Evolutionary conservation across 2,888 invertebrate genomes (phyloP).

Genomic region (Terebella lapidaria): DNA sequence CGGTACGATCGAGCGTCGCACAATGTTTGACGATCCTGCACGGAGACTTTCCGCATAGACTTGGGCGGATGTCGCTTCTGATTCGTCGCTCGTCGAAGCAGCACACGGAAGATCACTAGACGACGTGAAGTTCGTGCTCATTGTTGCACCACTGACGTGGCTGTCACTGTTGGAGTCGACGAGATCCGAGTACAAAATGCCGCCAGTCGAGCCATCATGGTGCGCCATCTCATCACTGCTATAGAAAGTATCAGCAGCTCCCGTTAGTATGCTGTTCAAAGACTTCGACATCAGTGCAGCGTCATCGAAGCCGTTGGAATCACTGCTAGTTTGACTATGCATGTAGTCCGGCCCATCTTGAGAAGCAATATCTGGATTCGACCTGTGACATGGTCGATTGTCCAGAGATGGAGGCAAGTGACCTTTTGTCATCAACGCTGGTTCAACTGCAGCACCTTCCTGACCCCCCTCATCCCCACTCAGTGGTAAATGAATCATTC

Average conservation of each 20-base stretch:
- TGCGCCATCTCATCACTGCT: background rate
- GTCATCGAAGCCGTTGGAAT: background rate
- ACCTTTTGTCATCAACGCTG: background rate
- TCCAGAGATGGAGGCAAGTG: background rate
- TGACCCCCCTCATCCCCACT: no score
- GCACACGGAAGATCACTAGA: background rate
- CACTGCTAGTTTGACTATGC: no score
- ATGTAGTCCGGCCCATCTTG: no score
- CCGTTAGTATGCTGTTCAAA: background rate
- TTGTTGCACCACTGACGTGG: background rate
- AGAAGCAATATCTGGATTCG: no score
- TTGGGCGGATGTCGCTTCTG: background rate
- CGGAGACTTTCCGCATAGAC: background rate
- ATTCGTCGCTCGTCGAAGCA: background rate
- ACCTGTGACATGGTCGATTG: background rate
- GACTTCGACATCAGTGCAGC: background rate
- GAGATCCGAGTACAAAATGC: background rate
- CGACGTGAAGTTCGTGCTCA: constrained; percentile 3
- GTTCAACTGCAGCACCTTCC: no score
- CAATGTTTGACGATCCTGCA: background rate
- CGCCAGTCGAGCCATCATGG: background rate
- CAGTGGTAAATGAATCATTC: no score
- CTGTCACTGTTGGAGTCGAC: background rate
- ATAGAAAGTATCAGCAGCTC: background rate
- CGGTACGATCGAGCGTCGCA: background rate